Evolutionary conservation across 2,113 vertebrate genomes (phyloP).

Genomic region (Tupaia tana): DNA sequence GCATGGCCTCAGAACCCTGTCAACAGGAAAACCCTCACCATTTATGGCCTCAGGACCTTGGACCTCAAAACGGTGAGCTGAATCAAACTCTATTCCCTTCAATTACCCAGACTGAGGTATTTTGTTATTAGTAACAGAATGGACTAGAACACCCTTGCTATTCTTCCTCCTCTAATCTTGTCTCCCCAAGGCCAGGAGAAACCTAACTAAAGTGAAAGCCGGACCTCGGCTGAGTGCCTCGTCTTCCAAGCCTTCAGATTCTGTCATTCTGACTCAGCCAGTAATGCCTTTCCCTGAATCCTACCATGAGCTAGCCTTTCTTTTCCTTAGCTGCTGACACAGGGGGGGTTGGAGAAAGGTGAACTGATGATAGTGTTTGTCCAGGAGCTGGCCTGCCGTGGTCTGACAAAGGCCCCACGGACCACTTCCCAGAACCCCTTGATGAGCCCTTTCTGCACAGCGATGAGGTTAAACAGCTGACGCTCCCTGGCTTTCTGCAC

Average conservation of each 20-base stretch:
- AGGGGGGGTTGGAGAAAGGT: background rate
- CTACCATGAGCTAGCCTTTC: background rate
- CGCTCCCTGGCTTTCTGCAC: background rate
- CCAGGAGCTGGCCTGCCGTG: background rate
- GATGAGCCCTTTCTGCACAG: background rate
- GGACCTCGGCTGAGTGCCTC: background rate
- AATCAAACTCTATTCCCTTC: no score
- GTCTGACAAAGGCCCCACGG: background rate
- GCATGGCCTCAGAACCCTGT: no score
- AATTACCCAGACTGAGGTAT: no score
- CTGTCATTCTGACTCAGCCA: conserved; percentile 19
- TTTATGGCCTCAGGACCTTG: no score
- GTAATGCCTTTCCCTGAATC: background rate
- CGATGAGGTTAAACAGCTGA: background rate
- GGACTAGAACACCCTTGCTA: background rate
- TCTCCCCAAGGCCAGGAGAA: background rate
- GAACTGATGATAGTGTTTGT: background rate
- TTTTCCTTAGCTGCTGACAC: conserved; percentile 22
- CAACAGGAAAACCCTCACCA: no score
- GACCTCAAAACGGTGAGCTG: no score
- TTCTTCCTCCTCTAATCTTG: background rate
- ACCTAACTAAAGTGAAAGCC: background rate
- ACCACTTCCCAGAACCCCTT: background rate
- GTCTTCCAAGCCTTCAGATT: background rate
- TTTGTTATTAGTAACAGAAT: no score